Evolutionary conservation across 2,113 vertebrate species (phyloP).

Genomic region (Neomonachus schauinslandi): DNA sequence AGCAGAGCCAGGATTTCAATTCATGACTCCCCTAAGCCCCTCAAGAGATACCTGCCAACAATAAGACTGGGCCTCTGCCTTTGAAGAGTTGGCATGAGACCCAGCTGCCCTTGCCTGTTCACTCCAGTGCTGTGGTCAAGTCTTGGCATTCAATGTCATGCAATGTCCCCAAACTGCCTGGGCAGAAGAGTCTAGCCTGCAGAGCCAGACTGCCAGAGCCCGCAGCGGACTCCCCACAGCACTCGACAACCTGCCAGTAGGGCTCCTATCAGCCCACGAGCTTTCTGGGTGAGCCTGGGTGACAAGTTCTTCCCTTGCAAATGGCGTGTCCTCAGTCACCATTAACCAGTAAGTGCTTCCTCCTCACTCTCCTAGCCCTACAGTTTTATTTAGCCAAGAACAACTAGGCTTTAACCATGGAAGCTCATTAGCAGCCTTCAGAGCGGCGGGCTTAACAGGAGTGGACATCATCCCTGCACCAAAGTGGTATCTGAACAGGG

Average conservation of each 20-base stretch:
- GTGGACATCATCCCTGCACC: not conserved
- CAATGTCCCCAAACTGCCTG: not conserved
- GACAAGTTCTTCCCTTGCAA: not conserved
- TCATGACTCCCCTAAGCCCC: not conserved
- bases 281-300: not conserved
- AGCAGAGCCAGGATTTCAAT: not conserved
- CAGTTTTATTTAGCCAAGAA: slow-evolving; percentile 19
- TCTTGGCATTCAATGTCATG: not conserved
- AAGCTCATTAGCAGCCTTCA: not conserved
- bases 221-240: not conserved
- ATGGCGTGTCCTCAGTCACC: not conserved
- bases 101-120: not conserved
- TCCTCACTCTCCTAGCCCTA: not conserved
- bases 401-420: slow-evolving; percentile 1
- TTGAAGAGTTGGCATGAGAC: not conserved
- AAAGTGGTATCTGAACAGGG: not conserved
- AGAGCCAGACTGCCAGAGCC: not conserved
- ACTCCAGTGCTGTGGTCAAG: not conserved
- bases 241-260: not conserved
- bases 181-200: not conserved
- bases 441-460: not conserved
- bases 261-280: accelerated
- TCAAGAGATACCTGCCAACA: not conserved
- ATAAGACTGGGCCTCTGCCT: not conserved
- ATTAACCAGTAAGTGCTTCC: not conserved